Base-by-base conservation (phyloP, 2,113 vertebrate genomes). In the Hippolais icterina region DNA sequence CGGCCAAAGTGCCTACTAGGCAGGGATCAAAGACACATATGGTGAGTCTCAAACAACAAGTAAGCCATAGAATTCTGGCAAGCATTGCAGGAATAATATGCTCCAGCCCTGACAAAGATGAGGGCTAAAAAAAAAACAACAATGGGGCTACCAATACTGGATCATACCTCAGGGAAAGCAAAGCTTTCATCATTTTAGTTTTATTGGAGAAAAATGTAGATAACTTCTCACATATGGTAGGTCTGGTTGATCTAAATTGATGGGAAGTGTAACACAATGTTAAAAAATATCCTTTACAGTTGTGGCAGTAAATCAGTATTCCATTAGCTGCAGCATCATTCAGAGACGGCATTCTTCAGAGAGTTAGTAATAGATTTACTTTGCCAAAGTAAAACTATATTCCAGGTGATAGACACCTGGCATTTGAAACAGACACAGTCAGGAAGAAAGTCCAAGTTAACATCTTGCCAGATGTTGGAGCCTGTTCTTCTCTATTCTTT, bases 1-100 rank as follows among this genome's bases (percentile, higher is more conserved):
- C 86, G 77, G 87, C 96, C 96, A 97, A 92, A 88, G 80, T 97
- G 94, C 96, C 97, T 97, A 97, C 95, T 96, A 93, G 94, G 93
- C 89, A 95, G 82, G 72, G 95, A 98, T 98, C 97, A 98, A 97
- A 98, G 97, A 89, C 93, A 96, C 97, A 97, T 97, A 97, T 98
- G 97, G 95, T 96, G 94, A 95, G 79, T 96, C 87, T 97, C 97
- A 96, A 96, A 94, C 91, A 96, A 96, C 93, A 97, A 97, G 96
- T 97, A 97, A 97, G 92, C 97, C 94, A 87, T 95, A 93, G 93
- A 94, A 93, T 94, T 96, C 95, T 98, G 96, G 97, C 97, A 96
- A 92, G 93, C 84, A 39, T 80, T 93, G 76, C 52, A 79, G 56
- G 47, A 95, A 44, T 96, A 97, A 97, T 97, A 42, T 78, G 61